A percentile compares a stretch with the other conserved stretches of the same genome.
Evolutionary conservation across 2,888 invertebrate genomes (phyloP).

Genomic region (Argyra leucocephala): DNA sequence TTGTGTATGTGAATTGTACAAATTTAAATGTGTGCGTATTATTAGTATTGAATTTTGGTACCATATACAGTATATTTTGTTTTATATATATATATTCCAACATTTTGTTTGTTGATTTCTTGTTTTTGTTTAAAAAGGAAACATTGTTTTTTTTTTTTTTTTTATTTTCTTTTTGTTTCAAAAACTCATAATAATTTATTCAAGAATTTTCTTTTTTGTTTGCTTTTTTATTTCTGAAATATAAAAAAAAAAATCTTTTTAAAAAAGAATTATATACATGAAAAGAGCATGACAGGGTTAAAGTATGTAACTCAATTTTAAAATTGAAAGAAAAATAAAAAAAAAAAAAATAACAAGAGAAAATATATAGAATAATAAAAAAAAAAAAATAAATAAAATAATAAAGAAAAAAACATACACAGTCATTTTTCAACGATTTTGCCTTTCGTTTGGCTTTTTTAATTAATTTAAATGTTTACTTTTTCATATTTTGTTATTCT

Average conservation of each 20-base stretch:
- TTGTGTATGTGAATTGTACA: background rate
- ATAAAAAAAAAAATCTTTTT: background rate
- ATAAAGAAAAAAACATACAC: background rate
- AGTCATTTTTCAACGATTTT: slow-evolving; percentile 1
- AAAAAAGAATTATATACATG: slow-evolving; percentile 4
- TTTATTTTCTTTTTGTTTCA: too few species aligned
- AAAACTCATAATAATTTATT: slow-evolving; percentile 1
- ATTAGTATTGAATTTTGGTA: background rate
- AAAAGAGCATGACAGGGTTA: slow-evolving; percentile 6
- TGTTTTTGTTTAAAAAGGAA: background rate
- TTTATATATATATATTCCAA: background rate
- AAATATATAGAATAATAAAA: background rate
- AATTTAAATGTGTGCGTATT: background rate
- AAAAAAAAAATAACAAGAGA: background rate
- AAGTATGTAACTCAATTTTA: slow-evolving; percentile 1
- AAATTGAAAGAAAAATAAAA: background rate
- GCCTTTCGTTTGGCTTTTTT: slow-evolving; percentile 3
- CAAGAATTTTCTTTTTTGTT: background rate
- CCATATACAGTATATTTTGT: background rate
- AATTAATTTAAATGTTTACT: slow-evolving; percentile 6
- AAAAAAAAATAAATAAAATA: background rate
- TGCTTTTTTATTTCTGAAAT: background rate
- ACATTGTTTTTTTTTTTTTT: background rate
- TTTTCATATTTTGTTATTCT: background rate
- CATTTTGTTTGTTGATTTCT: background rate